Conservation (phyloP, 2,888 invertebrate species). For the Melitaea athalia region DNA sequence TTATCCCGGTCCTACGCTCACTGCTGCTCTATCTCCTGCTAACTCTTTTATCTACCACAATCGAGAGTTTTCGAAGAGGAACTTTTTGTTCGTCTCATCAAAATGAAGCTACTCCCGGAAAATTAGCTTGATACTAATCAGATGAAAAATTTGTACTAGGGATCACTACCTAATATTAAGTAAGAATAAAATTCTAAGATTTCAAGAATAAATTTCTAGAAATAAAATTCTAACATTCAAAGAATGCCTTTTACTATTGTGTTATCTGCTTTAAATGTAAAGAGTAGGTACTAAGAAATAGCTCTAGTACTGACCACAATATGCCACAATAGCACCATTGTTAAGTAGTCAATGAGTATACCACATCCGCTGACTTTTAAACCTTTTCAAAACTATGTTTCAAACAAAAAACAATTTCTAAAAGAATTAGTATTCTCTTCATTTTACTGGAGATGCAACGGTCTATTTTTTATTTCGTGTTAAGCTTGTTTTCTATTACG, state of each 20-base stretch:
- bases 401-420: background rate
- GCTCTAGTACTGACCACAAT: constrained; percentile 3
- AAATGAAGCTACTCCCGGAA: too few species aligned
- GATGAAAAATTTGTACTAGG: too few species aligned
- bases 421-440: background rate
- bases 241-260: background rate
- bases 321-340: background rate
- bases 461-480: too few species aligned
- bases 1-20: too few species aligned
- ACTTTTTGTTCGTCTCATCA: too few species aligned
- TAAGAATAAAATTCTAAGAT: background rate
- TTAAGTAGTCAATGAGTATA: constrained; percentile 1
- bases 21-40: too few species aligned
- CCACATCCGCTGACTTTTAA: constrained; percentile 1
- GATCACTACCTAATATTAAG: too few species aligned
- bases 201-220: too few species aligned
- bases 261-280: background rate
- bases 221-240: background rate
- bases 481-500: too few species aligned
- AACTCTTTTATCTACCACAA: too few species aligned
- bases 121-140: too few species aligned
- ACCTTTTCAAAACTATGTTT: background rate
- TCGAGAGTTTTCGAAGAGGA: too few species aligned
- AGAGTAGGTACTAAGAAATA: background rate
- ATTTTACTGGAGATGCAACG: background rate